Evolutionary conservation across 2,888 invertebrate genomes (phyloP).

Genomic region (Meiosimyza platycephala): DNA sequence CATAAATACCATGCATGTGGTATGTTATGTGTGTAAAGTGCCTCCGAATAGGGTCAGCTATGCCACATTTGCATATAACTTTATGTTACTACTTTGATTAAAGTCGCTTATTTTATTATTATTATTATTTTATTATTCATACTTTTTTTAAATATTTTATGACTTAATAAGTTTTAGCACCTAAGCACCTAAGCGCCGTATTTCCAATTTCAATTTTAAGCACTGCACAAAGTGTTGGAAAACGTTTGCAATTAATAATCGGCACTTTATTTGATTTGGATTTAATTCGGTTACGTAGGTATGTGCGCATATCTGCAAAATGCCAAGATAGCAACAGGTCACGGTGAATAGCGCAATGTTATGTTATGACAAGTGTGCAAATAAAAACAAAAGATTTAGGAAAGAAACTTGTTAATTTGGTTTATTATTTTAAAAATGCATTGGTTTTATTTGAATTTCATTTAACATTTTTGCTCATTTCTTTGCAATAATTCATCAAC

Average conservation of each 20-base stretch:
- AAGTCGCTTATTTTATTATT: slow-evolving; percentile 1
- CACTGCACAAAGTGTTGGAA: neutral
- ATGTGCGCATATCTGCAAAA: no score
- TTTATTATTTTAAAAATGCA: slow-evolving; percentile 20
- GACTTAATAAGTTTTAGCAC: slow-evolving; percentile 4
- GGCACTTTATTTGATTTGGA: no score
- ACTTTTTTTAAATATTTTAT: neutral
- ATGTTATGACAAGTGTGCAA: neutral
- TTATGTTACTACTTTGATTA: no score
- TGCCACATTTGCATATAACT: neutral
- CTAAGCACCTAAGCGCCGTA: neutral
- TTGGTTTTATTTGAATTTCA: slow-evolving; percentile 27
- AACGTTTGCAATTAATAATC: no score
- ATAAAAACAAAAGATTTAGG: slow-evolving; percentile 3
- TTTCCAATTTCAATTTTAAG: neutral
- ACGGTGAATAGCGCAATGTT: neutral
- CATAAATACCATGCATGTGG: neutral
- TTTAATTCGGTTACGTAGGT: no score
- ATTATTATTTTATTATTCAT: neutral
- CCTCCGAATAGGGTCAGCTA: neutral
- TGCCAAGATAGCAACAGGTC: neutral
- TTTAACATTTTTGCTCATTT: slow-evolving; percentile 28
- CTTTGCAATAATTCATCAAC: slow-evolving; percentile 33
- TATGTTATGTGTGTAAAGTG: neutral
- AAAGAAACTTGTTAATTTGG: slow-evolving; percentile 2